These are phyloP conservation scores for Eubucco bourcierii DNA, from an alignment of 2,113 vertebrate species.

Conservation along the genomic window DNA sequence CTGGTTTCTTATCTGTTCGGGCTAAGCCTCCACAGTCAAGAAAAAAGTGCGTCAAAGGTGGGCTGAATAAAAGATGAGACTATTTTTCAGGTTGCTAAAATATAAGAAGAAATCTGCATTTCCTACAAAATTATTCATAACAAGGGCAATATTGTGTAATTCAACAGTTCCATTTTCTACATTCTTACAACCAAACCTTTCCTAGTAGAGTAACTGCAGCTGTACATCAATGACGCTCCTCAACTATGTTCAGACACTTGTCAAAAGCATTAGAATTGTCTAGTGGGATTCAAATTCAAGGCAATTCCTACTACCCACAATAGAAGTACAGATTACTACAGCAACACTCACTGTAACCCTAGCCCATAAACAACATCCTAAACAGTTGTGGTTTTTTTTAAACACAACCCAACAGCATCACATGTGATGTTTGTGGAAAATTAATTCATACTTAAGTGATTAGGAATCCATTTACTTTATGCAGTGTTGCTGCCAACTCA, in stretches of 20 bases:
- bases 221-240: not conserved
- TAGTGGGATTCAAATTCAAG: not conserved
- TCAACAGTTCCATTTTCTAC: not conserved
- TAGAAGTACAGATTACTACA: not conserved
- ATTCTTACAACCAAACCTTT: not conserved
- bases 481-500: not conserved
- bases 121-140: not conserved
- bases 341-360: not conserved
- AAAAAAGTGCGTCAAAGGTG: constrained; percentile 95
- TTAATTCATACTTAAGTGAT: not conserved
- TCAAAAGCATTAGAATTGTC: not conserved
- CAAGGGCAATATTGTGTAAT: not conserved
- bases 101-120: not conserved
- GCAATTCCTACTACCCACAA: not conserved
- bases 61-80: constrained; percentile 74
- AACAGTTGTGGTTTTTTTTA: not conserved
- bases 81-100: not conserved
- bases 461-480: not conserved
- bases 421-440: not conserved
- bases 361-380: not conserved
- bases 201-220: not conserved
- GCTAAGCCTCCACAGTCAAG: constrained; percentile 93
- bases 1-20: constrained; percentile 96
- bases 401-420: too few relatives aligned
- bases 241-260: rapidly evolving